Conservation (phyloP, 2,888 invertebrate genomes). For the Aleiodes alternator region DNA sequence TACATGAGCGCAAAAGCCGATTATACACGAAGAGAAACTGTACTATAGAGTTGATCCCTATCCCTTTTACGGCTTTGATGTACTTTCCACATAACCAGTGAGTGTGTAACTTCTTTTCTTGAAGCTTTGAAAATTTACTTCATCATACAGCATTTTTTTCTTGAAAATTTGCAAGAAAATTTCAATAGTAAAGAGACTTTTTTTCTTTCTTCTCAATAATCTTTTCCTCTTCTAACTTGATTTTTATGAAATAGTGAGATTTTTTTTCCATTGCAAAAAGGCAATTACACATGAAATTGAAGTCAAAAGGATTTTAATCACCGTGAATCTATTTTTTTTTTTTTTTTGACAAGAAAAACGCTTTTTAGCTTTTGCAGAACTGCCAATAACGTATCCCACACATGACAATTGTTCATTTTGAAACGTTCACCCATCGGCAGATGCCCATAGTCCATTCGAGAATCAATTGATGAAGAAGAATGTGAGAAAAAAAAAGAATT, state of each 20-base stretch:
- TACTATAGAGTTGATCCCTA: slow-evolving; percentile 1
- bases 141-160: no score
- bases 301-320: not conserved
- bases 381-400: slow-evolving; percentile 17
- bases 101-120: not conserved
- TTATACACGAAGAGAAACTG: slow-evolving; percentile 12
- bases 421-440: slow-evolving; percentile 31
- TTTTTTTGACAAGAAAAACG: not conserved
- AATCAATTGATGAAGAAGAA: slow-evolving; percentile 45
- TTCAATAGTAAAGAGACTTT: no score
- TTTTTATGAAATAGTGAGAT: no score
- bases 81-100: not conserved
- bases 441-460: slow-evolving; percentile 39
- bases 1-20: slow-evolving; percentile 15
- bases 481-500: not conserved
- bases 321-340: not conserved
- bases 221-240: no score
- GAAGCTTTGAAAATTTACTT: no score
- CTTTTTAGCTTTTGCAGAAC: not conserved
- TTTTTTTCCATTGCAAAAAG: no score
- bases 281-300: not conserved
- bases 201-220: no score
- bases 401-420: not conserved
- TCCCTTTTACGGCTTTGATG: slow-evolving; percentile 12
- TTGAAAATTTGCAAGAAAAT: no score